These are phyloP conservation scores for Drosophila subpulchrella DNA, from an alignment of 1,140 invertebrate genomes.

Conservation along the genomic window DNA sequence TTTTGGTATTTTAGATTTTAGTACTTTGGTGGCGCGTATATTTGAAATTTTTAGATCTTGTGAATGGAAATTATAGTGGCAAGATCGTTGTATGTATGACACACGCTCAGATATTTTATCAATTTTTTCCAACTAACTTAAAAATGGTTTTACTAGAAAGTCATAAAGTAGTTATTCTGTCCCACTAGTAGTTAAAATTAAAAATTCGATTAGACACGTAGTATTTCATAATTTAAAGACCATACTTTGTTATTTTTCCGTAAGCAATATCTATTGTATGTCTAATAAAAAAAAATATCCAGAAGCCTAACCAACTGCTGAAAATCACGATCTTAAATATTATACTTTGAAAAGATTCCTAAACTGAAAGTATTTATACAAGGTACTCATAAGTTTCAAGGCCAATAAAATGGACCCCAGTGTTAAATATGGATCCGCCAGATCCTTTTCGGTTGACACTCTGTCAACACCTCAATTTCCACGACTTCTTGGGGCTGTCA, in stretches of 20 bases:
- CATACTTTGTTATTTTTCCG: not conserved
- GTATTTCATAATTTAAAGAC: not conserved
- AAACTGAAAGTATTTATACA: not conserved
- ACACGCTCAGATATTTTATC: too few relatives aligned
- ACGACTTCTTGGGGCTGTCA: slow-evolving; percentile 55
- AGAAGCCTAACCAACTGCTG: not conserved
- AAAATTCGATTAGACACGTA: not conserved
- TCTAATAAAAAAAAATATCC: not conserved
- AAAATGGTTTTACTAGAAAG: too few relatives aligned
- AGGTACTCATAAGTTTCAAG: not conserved
- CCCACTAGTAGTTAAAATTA: not conserved
- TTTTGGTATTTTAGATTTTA: slow-evolving; percentile 7
- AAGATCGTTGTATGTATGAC: too few relatives aligned
- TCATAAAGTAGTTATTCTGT: too few relatives aligned
- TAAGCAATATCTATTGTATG: not conserved
- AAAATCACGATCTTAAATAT: not conserved
- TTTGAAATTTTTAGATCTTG: not conserved
- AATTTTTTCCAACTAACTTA: too few relatives aligned
- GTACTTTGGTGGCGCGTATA: not conserved
- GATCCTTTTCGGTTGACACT: slow-evolving; percentile 55
- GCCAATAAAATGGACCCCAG: not conserved
- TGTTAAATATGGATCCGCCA: slow-evolving; percentile 2
- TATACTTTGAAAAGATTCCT: not conserved
- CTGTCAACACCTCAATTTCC: slow-evolving; percentile 64
- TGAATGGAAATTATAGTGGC: too few relatives aligned